Evolutionary conservation across 1,140 invertebrate species (phyloP), one percentile per base, ranked within the genome.

Genomic region (Heliconius nattereri): DNA sequence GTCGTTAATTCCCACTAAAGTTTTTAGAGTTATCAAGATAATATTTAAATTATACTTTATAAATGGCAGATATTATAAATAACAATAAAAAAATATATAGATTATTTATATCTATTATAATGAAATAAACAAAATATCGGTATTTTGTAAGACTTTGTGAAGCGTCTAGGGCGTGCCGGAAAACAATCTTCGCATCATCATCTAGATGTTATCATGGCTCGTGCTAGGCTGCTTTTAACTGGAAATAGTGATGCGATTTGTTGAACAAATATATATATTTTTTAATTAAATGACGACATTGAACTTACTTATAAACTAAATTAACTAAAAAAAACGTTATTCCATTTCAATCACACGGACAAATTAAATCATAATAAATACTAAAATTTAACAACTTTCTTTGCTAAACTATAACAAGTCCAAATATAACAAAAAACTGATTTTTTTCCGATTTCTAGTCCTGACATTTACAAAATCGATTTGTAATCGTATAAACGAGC

Each of bases 171-270:
- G 71, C 71, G 71, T 72, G 52, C 78, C 73, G 74, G 75, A 74
- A 82, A 82, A 82, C 81, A 79, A 82, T 82, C 81, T 77, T 74
- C n/a, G 81, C 73, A 79, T 82, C 78, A 79, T 82, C 81, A 71
- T 77, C 78, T 75, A 79, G 78, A 79, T 79, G 71, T 73, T 74
- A 82, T 82, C 81, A 76, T n/a, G 71, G 78, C 78, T 77, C 81
- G 81, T 82, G 81, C 81, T 78, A 45, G 19, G 75, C 26, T 32
- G 76, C 78, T 79, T 76, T 71, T 71, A 79, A 75, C 73, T 74
- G 26, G 49, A 40, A 49, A 37, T 73, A 82, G 73, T 82, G 81
- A 70, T 76, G 81, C 49, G 5, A 37, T 32, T 29, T 71, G 13
- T 72, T 72, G 13, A n/a, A 72, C 32, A 72, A 40, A 72, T 37